Conservation (phyloP, 2,113 vertebrate genomes). For the Neopipo cinnamomea region DNA sequence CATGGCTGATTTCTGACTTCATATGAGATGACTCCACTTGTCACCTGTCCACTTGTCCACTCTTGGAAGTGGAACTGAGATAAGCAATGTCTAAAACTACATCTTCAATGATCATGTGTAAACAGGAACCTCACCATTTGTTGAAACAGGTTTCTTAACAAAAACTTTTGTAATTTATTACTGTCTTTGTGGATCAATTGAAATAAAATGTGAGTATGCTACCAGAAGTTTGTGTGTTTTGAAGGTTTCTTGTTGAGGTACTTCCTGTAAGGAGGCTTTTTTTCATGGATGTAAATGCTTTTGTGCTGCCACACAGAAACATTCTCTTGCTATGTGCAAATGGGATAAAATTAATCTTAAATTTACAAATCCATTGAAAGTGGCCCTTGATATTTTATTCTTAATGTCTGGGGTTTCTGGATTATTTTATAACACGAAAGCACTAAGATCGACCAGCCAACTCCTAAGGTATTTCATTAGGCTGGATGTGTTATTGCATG, state of each 20-base stretch:
- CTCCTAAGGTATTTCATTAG: neutral
- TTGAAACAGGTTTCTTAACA: neutral
- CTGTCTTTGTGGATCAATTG: neutral
- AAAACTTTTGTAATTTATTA: neutral
- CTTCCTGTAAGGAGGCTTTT: neutral
- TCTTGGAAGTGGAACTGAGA: neutral
- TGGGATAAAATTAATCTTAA: neutral
- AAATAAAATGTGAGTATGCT: neutral
- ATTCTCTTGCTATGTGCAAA: neutral
- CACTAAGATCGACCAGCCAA: neutral
- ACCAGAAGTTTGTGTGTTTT: neutral
- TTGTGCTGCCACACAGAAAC: neutral
- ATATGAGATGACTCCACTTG: neutral
- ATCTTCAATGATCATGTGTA: neutral
- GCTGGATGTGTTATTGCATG: neutral
- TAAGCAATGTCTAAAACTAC: neutral
- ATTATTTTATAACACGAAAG: neutral
- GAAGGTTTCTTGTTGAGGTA: neutral
- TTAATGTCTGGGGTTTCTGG: neutral
- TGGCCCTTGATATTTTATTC: neutral
- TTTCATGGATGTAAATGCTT: neutral
- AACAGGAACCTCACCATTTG: neutral
- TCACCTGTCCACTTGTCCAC: too few relatives aligned
- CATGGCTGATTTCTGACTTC: neutral
- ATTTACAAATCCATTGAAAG: neutral